phyloP scores from a whole-genome alignment of 2,888 invertebrate species.

The Lepidocyrtinus sp. region DNA sequence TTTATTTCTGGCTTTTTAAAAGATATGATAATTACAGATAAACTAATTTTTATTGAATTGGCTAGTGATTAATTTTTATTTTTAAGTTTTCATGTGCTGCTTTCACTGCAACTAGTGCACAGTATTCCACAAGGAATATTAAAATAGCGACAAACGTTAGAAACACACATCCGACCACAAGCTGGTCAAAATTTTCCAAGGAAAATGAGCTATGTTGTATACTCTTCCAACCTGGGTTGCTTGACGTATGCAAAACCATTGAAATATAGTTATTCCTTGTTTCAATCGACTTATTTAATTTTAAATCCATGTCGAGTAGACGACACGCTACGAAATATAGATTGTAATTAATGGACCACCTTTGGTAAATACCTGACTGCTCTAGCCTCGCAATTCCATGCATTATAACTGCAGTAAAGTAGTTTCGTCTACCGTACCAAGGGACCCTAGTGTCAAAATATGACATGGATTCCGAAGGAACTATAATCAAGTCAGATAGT shows the following conservation, averaged over 20 bases:
- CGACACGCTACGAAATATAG: neutral
- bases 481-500: neutral
- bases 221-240: neutral
- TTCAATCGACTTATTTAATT: neutral
- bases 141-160: neutral
- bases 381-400: neutral
- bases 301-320: neutral
- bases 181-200: neutral
- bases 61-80: too few relatives aligned
- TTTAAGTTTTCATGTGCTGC: neutral
- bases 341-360: conserved; percentile 13
- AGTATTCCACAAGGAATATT: neutral
- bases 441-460: conserved; percentile 8
- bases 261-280: neutral
- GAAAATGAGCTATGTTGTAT: neutral
- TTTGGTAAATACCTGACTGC: conserved; percentile 20
- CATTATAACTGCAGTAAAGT: neutral
- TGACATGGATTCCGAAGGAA: neutral
- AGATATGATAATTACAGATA: too few relatives aligned
- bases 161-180: neutral
- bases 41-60: too few relatives aligned
- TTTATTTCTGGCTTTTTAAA: too few relatives aligned
- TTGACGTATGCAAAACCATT: neutral
- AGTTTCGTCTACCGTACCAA: conserved; percentile 20
- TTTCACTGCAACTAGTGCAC: neutral